These are phyloP conservation scores for Palaemon carinicauda DNA, from an alignment of 1,140 invertebrate species.

Conservation along the genomic window DNA sequence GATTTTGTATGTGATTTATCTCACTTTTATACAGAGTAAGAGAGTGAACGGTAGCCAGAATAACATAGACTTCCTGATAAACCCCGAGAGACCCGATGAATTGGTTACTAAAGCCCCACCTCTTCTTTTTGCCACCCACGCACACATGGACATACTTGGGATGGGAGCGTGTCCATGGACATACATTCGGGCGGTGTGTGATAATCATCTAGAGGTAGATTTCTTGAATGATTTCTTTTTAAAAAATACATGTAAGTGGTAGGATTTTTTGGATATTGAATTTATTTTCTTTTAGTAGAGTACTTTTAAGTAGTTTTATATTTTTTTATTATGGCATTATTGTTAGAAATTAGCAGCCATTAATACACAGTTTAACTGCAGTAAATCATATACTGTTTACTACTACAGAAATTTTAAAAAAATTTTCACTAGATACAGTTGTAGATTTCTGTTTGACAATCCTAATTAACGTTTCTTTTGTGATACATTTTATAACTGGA, in stretches of 20 bases:
- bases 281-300: too few species aligned
- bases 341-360: too few species aligned
- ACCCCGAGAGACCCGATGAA: background rate
- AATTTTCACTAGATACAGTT: too few species aligned
- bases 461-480: too few species aligned
- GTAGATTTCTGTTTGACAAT: too few species aligned
- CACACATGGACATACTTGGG: conserved; percentile 29
- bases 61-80: background rate
- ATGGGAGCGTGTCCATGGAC: conserved; percentile 35
- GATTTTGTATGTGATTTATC: too few species aligned
- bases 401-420: too few species aligned
- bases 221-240: background rate
- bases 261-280: background rate
- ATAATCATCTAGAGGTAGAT: conserved; percentile 26
- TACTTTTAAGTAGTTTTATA: too few species aligned
- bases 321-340: too few species aligned
- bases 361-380: too few species aligned
- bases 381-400: too few species aligned
- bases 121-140: conserved; percentile 25
- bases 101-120: conserved; percentile 10
- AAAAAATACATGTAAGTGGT: background rate
- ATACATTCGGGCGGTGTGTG: conserved; percentile 33
- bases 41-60: background rate
- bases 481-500: too few species aligned
- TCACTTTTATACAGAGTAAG: background rate